phyloP scores from a whole-genome alignment of 37 sponge, comb jelly and placozoan species.

The Chondrilla cf. caribensis region DNA sequence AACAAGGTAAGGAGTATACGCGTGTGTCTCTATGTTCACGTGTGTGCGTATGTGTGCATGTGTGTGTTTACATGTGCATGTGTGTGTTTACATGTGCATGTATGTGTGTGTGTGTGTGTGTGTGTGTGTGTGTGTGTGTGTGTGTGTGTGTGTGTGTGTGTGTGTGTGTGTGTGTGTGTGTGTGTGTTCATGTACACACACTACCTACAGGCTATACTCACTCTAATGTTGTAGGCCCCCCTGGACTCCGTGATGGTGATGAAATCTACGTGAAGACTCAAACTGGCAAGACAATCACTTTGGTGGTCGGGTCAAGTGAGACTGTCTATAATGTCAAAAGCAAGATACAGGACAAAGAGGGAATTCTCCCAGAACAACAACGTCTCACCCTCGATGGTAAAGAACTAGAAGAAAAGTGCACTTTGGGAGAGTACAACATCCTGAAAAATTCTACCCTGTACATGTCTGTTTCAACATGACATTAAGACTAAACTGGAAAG shows the following conservation, averaged over 20 bases:
- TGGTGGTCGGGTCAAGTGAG: constrained; percentile 51
- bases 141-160: constrained; percentile 21
- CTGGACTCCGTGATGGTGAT: constrained; percentile 33
- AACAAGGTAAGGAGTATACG: too few relatives aligned
- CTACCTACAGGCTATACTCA: too few relatives aligned
- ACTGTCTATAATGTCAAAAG: constrained; percentile 58
- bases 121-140: constrained; percentile 17
- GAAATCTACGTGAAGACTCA: constrained; percentile 64
- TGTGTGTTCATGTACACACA: background rate
- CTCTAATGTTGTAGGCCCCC: background rate
- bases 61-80: background rate
- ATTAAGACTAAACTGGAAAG: too few relatives aligned
- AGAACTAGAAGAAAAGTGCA: constrained; percentile 54
- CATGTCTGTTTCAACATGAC: background rate
- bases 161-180: constrained; percentile 12
- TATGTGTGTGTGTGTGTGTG: constrained; percentile 19
- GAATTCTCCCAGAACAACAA: constrained; percentile 58
- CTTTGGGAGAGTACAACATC: constrained; percentile 61
- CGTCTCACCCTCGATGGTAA: constrained; percentile 61
- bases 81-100: background rate
- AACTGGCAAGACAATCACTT: constrained; percentile 65
- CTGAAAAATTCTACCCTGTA: too few relatives aligned
- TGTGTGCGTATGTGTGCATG: constrained; percentile 8
- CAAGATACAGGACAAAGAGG: constrained; percentile 66
- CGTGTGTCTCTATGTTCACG: background rate